Evolutionary conservation across 37 sponge, comb jelly and placozoan genomes (phyloP).

Genomic region (Amphimedon queenslandica): DNA sequence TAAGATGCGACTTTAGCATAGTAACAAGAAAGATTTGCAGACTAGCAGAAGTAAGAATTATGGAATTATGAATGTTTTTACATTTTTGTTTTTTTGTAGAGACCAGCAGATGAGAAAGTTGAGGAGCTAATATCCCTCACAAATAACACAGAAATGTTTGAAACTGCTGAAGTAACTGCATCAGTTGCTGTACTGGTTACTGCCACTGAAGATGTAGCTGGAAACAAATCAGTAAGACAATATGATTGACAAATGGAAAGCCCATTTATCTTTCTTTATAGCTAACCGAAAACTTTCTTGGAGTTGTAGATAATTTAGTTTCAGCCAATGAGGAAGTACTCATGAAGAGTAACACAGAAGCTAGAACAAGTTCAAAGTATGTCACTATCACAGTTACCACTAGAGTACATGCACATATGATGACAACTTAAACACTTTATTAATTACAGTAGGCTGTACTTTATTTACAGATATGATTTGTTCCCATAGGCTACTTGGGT

Average conservation of each 20-base stretch:
- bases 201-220: neutral
- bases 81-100: neutral
- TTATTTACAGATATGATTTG: no score
- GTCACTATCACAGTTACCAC: no score
- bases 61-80: neutral
- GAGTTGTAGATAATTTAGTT: neutral
- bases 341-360: neutral
- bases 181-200: slow-evolving; percentile 3
- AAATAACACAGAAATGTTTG: neutral
- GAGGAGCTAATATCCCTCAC: neutral
- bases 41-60: slow-evolving; percentile 20
- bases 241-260: neutral
- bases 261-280: neutral
- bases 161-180: slow-evolving; percentile 2
- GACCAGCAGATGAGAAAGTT: neutral
- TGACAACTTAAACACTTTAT: no score
- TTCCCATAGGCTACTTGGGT: slow-evolving; percentile 1
- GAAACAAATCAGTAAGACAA: neutral
- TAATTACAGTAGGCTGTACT: no score
- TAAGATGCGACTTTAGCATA: slow-evolving; percentile 23
- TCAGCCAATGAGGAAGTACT: neutral
- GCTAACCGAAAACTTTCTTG: neutral
- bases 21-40: slow-evolving; percentile 14
- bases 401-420: no score
- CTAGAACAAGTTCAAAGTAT: no score